Evolutionary conservation across 2,797 vertebrate genomes (phyloP), one percentile per base, ranked within the genome.

Genomic region (Emydoidea blandingii): DNA sequence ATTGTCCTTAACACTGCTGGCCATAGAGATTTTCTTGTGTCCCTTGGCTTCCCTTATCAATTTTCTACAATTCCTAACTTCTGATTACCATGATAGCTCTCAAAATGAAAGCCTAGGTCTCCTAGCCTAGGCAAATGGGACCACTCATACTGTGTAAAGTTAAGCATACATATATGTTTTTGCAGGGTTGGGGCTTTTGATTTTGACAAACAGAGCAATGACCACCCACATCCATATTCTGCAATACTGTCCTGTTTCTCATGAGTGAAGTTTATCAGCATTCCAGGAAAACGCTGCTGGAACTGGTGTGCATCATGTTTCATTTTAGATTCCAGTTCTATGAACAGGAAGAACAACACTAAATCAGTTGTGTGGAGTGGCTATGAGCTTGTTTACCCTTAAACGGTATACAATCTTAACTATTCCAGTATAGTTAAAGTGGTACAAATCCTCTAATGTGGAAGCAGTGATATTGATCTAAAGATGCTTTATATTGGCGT

Each of bases 261-360:
- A 54, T 92, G 90, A 91, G 84, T 93, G 96, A 89, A 87, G n/a
- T 83, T 96, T 93, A 90, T 89, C 0, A 0, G 83, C 91, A 93
- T 93, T 81, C 91, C 72, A 95, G 89, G 93, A 86, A 85, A 95
- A 94, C 83, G 47, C 65, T 37, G 44, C 74, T 72, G 83, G 31
- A 59, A 5, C 41, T 89, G 10, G 41, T 82, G 44, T 59, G 41
- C 15, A 47, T 59, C 41, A 27, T 88, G 27, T 91, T 86, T 47
- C 56, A 79, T 81, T 96, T 93, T 78, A 81, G 25, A 81, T 59
- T 49, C 37, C 27, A 59, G 49, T 47, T 93, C 6, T 79, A 27
- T 23, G 44, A 62, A 86, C 85, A 92, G 74, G 44, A 78, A 47
- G 12, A 78, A 89, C 4, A 62, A n/a, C 8, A 78, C 84, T 76